phyloP scores from a whole-genome alignment of 2,888 invertebrate species.

The Venustoraphidia nigricollis region DNA sequence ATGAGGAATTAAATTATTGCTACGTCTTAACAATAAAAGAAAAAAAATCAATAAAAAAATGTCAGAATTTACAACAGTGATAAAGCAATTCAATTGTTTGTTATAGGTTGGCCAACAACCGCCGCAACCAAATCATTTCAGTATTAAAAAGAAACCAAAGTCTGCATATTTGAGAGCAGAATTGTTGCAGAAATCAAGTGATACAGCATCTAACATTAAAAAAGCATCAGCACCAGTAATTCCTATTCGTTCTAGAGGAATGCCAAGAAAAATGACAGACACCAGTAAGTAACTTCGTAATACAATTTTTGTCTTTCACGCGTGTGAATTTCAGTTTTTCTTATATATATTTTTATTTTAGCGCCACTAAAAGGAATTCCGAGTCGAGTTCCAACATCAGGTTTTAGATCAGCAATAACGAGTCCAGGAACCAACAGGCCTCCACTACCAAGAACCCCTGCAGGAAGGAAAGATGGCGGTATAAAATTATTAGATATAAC shows the following conservation, averaged over 20 bases:
- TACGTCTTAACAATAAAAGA: too few relatives aligned
- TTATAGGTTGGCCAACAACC: slow-evolving; percentile 63
- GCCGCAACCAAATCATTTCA: slow-evolving; percentile 80
- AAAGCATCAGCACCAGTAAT: slow-evolving; percentile 79
- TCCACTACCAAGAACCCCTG: slow-evolving; percentile 43
- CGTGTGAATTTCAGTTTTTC: slow-evolving; percentile 2
- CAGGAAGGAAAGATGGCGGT: slow-evolving; percentile 71
- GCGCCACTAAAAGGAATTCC: slow-evolving; percentile 88
- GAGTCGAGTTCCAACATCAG: slow-evolving; percentile 55
- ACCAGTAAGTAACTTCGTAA: slow-evolving; percentile 45
- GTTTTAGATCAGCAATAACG: slow-evolving; percentile 38
- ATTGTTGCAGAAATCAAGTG: slow-evolving; percentile 77
- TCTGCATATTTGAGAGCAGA: slow-evolving; percentile 82
- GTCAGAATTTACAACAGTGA: too few relatives aligned
- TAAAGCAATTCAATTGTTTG: slow-evolving; percentile 3
- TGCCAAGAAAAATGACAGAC: slow-evolving; percentile 95
- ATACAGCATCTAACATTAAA: slow-evolving; percentile 78
- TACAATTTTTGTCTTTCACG: slow-evolving; percentile 6
- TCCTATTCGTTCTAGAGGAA: slow-evolving; percentile 69
- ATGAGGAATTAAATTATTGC: too few relatives aligned
- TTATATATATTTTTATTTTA: slow-evolving; percentile 21
- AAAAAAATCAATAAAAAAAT: too few relatives aligned
- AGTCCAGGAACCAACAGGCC: slow-evolving; percentile 32
- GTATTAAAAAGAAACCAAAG: slow-evolving; percentile 85
- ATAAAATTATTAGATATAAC: slow-evolving; percentile 89